These are phyloP conservation scores for Propsilocerus akamusi DNA, from an alignment of 1,140 invertebrate genomes.

Conservation along the genomic window DNA sequence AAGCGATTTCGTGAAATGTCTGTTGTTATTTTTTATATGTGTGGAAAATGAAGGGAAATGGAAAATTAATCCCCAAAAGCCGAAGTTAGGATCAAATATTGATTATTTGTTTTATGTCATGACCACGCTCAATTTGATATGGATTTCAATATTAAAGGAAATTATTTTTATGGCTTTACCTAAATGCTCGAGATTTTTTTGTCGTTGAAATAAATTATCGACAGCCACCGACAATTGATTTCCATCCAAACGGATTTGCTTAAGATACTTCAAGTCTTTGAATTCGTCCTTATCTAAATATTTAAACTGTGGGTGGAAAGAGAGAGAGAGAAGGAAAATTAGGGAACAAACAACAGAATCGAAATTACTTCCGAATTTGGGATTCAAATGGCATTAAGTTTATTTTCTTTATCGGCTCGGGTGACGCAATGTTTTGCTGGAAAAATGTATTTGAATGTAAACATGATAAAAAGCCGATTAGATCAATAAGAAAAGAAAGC, in stretches of 20 bases:
- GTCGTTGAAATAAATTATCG: constrained; percentile 49
- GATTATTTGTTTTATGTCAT: no score
- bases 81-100: no score
- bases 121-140: background rate
- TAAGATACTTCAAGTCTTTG: constrained; percentile 42
- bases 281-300: constrained; percentile 57
- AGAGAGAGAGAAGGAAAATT: constrained; percentile 4
- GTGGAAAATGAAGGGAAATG: no score
- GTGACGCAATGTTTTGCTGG: no score
- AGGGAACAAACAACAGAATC: background rate
- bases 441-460: no score
- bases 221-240: constrained; percentile 56
- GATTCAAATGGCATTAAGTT: no score
- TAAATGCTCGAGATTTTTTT: constrained; percentile 31
- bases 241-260: constrained; percentile 47
- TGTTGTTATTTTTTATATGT: no score
- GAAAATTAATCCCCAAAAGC: no score
- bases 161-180: constrained; percentile 11
- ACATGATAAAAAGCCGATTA: no score
- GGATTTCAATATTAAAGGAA: background rate
- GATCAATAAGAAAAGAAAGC: no score
- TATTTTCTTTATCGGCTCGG: no score
- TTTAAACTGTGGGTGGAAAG: constrained; percentile 32
- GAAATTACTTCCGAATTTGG: no score
- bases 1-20: constrained; percentile 49